Evolutionary conservation across 2,888 invertebrate genomes (phyloP).

Genomic region (Anthrax anthrax): DNA sequence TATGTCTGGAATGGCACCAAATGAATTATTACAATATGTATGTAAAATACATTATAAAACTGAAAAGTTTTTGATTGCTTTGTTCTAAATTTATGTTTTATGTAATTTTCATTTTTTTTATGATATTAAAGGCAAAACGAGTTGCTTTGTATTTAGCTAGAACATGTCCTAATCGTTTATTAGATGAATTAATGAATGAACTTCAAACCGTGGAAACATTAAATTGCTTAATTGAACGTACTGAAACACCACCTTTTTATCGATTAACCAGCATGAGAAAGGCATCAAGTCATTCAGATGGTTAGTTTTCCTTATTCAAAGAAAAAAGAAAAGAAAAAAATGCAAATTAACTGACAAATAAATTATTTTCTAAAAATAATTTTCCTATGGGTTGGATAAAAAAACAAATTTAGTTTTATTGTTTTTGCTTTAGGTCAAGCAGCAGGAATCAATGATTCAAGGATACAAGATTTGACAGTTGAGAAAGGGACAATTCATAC

Average conservation of each 20-base stretch:
- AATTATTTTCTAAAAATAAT: too few species aligned
- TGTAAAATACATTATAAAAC: constrained; percentile 31
- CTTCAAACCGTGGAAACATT: constrained; percentile 93
- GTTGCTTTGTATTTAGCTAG: constrained; percentile 87
- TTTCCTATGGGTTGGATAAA: too few species aligned
- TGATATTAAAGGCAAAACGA: constrained; percentile 66
- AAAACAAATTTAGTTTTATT: background rate
- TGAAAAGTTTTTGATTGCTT: too few species aligned
- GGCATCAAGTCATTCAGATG: constrained; percentile 69
- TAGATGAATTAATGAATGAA: constrained; percentile 96
- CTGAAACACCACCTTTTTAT: constrained; percentile 97
- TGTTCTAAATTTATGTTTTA: too few species aligned
- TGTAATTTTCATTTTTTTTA: background rate
- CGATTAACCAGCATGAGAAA: constrained; percentile 84
- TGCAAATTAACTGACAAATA: too few species aligned
- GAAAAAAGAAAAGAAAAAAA: too few species aligned
- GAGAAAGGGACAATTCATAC: constrained; percentile 95
- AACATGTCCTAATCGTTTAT: constrained; percentile 77
- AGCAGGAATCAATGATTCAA: constrained; percentile 32
- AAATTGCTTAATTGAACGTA: constrained; percentile 89
- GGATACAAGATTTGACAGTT: constrained; percentile 41
- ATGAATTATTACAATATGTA: constrained; percentile 81
- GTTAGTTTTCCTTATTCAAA: constrained; percentile 17
- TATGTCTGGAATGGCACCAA: constrained; percentile 94
- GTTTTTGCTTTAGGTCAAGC: constrained; percentile 25